A percentile compares a stretch with the other conserved stretches of the same genome.
Conservation (phyloP, 2,888 invertebrate genomes). For the Euzetes globulus region DNA sequence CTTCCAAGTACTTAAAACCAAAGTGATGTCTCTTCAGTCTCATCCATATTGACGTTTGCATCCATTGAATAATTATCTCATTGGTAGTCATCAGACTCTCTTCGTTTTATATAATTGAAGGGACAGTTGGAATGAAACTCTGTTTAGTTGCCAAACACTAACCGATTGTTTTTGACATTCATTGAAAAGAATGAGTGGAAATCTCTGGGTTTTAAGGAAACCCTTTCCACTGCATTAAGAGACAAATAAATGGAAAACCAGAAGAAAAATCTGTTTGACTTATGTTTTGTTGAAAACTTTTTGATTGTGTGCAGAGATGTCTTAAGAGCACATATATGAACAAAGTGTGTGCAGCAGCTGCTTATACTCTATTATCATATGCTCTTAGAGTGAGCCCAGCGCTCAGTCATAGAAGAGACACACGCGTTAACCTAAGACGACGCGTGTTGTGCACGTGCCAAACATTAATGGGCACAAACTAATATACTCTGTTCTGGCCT, state of each 20-base stretch:
- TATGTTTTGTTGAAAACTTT: background rate
- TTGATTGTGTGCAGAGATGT: background rate
- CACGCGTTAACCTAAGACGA: conserved; percentile 19
- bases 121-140: background rate
- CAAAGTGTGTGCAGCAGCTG: conserved; percentile 24
- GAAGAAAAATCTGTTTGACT: background rate
- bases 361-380: conserved; percentile 6
- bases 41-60: conserved; percentile 4
- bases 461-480: background rate
- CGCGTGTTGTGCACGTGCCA: conserved; percentile 30
- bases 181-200: background rate
- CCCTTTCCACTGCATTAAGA: background rate
- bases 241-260: background rate
- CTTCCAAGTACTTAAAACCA: conserved; percentile 10
- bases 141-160: no score
- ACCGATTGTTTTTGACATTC: no score
- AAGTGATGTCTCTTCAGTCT: conserved; percentile 24
- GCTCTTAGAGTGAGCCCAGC: background rate
- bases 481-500: conserved; percentile 15
- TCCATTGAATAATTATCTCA: background rate
- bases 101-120: background rate
- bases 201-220: background rate
- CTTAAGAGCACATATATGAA: conserved; percentile 8
- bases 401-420: background rate
- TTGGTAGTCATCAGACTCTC: conserved; percentile 5